These are phyloP conservation scores for Phalangium opilio DNA, from an alignment of 2,888 invertebrate species.

Conservation along the genomic window DNA sequence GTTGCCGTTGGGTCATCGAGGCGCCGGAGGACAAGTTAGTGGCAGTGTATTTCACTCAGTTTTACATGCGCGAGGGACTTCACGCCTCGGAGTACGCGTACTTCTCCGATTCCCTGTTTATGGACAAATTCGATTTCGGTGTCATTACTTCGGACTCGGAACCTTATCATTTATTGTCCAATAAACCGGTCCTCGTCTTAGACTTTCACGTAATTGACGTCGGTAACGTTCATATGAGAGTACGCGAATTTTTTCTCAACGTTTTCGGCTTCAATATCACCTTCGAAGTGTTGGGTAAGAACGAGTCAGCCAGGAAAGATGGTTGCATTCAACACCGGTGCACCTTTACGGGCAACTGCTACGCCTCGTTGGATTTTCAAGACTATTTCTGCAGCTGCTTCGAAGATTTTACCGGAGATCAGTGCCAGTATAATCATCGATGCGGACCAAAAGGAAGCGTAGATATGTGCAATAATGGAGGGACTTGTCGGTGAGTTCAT, in stretches of 20 bases:
- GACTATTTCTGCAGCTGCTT: slow-evolving; percentile 66
- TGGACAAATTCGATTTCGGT: slow-evolving; percentile 14
- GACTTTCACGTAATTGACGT: slow-evolving; percentile 49
- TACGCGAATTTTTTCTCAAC: slow-evolving; percentile 59
- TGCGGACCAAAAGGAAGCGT: slow-evolving; percentile 50
- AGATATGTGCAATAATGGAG: slow-evolving; percentile 55
- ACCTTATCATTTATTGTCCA: slow-evolving; percentile 30
- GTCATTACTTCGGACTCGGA: slow-evolving; percentile 18
- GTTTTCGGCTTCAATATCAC: slow-evolving; percentile 87
- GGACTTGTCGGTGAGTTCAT: slow-evolving; percentile 62
- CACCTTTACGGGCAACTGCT: slow-evolving; percentile 70
- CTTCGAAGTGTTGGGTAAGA: slow-evolving; percentile 52
- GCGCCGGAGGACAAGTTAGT: slow-evolving; percentile 45
- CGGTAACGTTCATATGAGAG: slow-evolving; percentile 54
- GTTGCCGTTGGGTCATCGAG: slow-evolving; percentile 75
- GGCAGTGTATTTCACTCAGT: slow-evolving; percentile 71
- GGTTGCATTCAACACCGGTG: slow-evolving; percentile 62
- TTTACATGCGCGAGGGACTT: slow-evolving; percentile 44
- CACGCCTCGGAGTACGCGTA: slow-evolving; percentile 25
- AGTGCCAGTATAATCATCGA: slow-evolving; percentile 64
- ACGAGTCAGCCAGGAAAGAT: slow-evolving; percentile 20
- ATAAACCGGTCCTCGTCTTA: slow-evolving; percentile 57
- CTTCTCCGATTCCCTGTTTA: slow-evolving; percentile 21
- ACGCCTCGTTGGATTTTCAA: slow-evolving; percentile 49
- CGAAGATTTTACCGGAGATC: slow-evolving; percentile 56